phyloP scores from a whole-genome alignment of 2,888 invertebrate species.

The Thyatira batis region DNA sequence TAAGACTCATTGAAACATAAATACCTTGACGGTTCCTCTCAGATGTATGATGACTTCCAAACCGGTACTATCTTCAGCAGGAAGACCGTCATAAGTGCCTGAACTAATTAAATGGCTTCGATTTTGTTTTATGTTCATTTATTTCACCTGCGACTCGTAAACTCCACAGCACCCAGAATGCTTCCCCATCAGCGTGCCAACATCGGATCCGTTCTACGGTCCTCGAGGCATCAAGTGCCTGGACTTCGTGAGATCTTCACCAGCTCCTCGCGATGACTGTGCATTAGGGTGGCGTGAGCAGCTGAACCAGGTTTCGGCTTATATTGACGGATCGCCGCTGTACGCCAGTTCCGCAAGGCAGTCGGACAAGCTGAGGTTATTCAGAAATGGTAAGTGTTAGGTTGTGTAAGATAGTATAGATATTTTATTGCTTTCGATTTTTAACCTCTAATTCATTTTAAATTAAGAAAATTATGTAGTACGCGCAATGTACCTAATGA shows the following conservation, averaged over 20 bases:
- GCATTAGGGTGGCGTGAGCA: conserved; percentile 92
- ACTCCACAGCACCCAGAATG: conserved; percentile 90
- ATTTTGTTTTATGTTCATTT: too few relatives aligned
- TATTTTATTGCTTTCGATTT: too few relatives aligned
- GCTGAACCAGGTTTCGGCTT: conserved; percentile 91
- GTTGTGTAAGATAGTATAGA: too few relatives aligned
- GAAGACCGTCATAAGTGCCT: too few relatives aligned
- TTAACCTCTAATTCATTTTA: too few relatives aligned
- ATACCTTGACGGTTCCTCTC: too few relatives aligned
- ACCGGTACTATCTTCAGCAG: too few relatives aligned
- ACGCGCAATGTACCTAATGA: too few relatives aligned
- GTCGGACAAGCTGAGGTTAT: conserved; percentile 88
- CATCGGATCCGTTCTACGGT: conserved; percentile 87
- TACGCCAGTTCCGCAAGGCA: conserved; percentile 90
- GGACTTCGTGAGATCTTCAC: conserved; percentile 92
- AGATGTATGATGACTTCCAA: too few relatives aligned
- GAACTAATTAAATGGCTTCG: too few relatives aligned
- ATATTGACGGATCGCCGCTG: conserved; percentile 90
- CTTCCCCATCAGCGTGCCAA: conserved; percentile 89
- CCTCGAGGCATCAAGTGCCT: conserved; percentile 88
- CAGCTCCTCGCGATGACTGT: conserved; percentile 90
- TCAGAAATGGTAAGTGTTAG: conserved; percentile 85
- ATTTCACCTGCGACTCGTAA: neutral
- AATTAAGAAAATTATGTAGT: too few relatives aligned
- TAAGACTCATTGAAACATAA: too few relatives aligned